Conservation (phyloP, 1,140 invertebrate species). For the Camponotus pennsylvanicus region DNA sequence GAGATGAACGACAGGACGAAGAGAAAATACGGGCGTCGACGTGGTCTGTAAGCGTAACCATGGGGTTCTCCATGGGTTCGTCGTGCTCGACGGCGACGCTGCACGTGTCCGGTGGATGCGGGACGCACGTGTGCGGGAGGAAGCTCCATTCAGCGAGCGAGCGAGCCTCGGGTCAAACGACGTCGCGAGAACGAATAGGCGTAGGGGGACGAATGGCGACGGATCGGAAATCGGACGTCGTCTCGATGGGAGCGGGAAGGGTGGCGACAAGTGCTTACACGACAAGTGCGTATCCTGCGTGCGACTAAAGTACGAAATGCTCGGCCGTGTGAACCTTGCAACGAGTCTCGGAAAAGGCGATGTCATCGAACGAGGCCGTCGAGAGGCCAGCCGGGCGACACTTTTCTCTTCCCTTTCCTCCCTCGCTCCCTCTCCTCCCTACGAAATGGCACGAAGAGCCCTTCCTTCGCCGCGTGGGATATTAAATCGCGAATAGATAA, state of each 20-base stretch:
- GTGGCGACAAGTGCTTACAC: conserved; percentile 74
- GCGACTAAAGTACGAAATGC: conserved; percentile 57
- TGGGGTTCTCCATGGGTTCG: conserved; percentile 47
- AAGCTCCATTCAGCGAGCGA: conserved; percentile 56
- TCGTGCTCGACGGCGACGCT: conserved; percentile 53
- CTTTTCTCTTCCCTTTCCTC: conserved; percentile 26
- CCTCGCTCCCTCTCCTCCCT: no score
- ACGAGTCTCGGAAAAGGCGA: conserved; percentile 69
- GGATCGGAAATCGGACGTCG: conserved; percentile 26
- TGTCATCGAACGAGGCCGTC: conserved; percentile 58
- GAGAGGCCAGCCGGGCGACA: conserved; percentile 51
- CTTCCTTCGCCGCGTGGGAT: conserved; percentile 51
- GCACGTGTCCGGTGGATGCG: conserved; percentile 71
- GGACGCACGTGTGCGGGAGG: conserved; percentile 79
- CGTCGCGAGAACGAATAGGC: not conserved
- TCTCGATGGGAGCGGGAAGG: conserved; percentile 53
- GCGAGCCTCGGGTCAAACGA: not conserved
- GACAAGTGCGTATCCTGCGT: conserved; percentile 80
- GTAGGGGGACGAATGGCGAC: not conserved
- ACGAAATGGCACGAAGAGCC: conserved; percentile 32
- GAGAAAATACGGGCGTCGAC: conserved; percentile 39
- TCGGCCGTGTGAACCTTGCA: conserved; percentile 71
- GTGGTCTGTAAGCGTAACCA: conserved; percentile 62
- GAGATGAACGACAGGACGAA: conserved; percentile 32
- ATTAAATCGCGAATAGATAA: conserved; percentile 68